phyloP scores from a whole-genome alignment of 1,140 invertebrate species.

The Drosophila pachea region DNA sequence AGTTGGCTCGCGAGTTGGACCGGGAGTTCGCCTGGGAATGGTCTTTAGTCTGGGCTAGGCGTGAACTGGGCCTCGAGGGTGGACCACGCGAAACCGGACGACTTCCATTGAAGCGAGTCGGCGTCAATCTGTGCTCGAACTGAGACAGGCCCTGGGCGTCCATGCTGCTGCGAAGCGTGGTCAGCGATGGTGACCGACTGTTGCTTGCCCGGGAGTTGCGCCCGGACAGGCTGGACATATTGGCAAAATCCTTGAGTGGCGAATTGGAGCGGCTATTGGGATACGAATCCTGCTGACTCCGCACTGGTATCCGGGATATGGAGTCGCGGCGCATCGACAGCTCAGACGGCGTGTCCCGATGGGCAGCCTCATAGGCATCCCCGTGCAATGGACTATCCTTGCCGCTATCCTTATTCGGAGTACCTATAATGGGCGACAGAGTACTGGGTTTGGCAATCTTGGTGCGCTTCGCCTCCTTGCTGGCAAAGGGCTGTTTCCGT shows the following conservation, averaged over 20 bases:
- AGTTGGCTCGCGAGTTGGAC: constrained; percentile 21
- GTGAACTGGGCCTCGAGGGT: constrained; percentile 57
- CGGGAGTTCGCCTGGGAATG: constrained; percentile 55
- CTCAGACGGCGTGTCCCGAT: constrained; percentile 48
- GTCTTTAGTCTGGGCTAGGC: constrained; percentile 55
- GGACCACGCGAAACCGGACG: constrained; percentile 51
- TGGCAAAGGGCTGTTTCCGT: constrained; percentile 41
- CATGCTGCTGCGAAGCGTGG: constrained; percentile 35
- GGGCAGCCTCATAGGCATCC: constrained; percentile 26
- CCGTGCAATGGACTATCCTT: constrained; percentile 65
- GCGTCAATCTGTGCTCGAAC: constrained; percentile 26
- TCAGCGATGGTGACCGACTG: constrained; percentile 57
- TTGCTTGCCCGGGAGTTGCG: constrained; percentile 50
- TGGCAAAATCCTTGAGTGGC: constrained; percentile 49
- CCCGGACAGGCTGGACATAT: constrained; percentile 27
- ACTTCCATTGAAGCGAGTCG: constrained; percentile 39
- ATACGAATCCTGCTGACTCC: constrained; percentile 53
- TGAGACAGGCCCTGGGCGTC: constrained; percentile 14
- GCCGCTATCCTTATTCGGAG: constrained; percentile 76
- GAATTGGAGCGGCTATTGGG: constrained; percentile 58
- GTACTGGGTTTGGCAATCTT: constrained; percentile 74
- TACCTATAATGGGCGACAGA: constrained; percentile 76
- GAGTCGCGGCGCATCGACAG: constrained; percentile 61
- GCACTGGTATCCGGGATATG: constrained; percentile 67
- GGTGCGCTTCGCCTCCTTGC: constrained; percentile 40